Base-by-base conservation (phyloP, 2,888 invertebrate species). In the Hydroisotoma schaefferi region DNA sequence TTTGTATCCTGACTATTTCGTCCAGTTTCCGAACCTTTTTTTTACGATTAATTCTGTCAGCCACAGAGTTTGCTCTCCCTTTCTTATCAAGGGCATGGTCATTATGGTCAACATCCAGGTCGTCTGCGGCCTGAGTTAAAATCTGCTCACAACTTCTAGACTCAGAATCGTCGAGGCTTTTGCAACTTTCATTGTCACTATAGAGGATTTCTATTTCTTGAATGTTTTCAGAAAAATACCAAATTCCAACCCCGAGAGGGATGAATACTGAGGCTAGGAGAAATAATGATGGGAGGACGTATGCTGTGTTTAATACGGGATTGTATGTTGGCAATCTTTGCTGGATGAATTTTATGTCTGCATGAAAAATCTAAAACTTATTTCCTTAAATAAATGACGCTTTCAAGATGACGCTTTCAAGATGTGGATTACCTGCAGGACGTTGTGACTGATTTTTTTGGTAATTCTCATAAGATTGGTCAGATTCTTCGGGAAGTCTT, bases 271-370 rank as follows among this genome's bases (percentile, higher is more conserved):
- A 29, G 12, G 59, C 55, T 23, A 59, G 43, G 5, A 63, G 4
- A 8, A 59, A 37, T 4, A 59, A 33, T 4, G 46, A n/a, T 12
- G 59, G 63, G 18, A 59, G 49, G 12, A 63, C 28, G 22, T 10
- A 52, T 1, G 25, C n/a, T 38, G 57, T 38, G 48, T 29, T 40
- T 59, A 59, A 56, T 15, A 52, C 47, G 1, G 48, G 53, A 8
- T 55, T 29, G 18, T 23, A 48, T 1, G 63, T 54, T 23, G 56
- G 47, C 1, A 63, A 44, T 23, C 6, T 56, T 53, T 63, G 63
- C 37, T 63, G 63, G 22, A 56, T 46, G 26, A 63, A 63, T 55
- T 44, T 40, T 2, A 43, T 51, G n/a, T 59, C 63, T 63, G 40
- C 20, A 55, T 29, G 27, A 33, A 33, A 33, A 33, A 33, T 33